Evolutionary conservation across 1,140 invertebrate species (phyloP), one percentile per base, ranked within the genome.

Genomic region (Neotoxoptera formosana): DNA sequence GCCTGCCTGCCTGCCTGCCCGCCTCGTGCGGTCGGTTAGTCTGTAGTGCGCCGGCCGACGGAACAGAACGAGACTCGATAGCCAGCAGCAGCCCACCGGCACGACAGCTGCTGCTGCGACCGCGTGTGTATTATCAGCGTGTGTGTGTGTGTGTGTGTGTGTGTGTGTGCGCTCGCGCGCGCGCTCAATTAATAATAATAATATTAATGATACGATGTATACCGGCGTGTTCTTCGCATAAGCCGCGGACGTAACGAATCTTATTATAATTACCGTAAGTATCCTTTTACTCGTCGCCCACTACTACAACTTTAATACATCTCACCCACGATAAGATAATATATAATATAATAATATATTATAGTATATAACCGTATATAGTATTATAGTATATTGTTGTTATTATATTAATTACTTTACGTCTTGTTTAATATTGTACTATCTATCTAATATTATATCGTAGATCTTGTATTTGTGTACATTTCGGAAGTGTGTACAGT

Each of bases 1-100:
- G 53, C 53, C 86, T 25, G 60, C 60, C 51, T 51, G 87, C 87
- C 60, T 67, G 60, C 60, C 60, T 67, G 60, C 60, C 86, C 87
- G 87, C 87, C 87, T 36, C 89, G 89, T 90, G 89, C 89, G 56
- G 89, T 90, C 89, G 89, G 89, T 90, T 90, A 90, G 89, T 90
- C 36, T 90, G 89, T 67, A 90, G 23, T 90, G 89, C 51, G 89
- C 89, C 89, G 34, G 89, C 89, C 89, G 89, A n/a, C 89, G 36
- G 53, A 90, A 90, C 89, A 67, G 89, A 67, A 90, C 89, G 36
- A 41, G 89, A 30, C 36, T 67, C 25, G 47, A 51, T n/a, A 88
- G 87, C 87, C 87, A 88, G 84, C 86, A 48, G 36, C 48, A 25
- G 51, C 89, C 51, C 51, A 90, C 88, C n/a, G 34, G 87, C 87